phyloP scores from a whole-genome alignment of 2,113 vertebrate species.

The Catharus minimus region DNA sequence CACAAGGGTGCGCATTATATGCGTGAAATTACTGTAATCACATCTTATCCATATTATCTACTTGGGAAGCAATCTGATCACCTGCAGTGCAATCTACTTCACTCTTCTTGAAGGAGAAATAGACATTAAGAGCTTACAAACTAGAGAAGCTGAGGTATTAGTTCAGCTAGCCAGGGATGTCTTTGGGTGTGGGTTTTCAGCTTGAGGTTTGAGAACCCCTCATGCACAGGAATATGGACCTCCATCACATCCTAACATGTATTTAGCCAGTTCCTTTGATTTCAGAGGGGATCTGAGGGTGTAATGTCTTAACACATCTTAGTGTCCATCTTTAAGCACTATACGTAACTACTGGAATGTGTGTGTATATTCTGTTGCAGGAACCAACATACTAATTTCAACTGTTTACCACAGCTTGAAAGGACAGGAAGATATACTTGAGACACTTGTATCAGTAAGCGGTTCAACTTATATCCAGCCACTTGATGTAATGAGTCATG shows the following conservation, averaged over 20 bases:
- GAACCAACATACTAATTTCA: accelerated
- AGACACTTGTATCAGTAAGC: not conserved
- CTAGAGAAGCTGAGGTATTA: not conserved
- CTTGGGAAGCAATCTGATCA: not conserved
- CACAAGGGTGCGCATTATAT: too few species aligned
- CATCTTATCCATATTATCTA: not conserved
- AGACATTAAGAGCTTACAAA: not conserved
- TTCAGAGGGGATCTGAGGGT: not conserved
- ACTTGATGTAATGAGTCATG: not conserved
- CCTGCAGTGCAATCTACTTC: not conserved
- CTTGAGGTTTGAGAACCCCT: not conserved
- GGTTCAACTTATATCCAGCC: not conserved
- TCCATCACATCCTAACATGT: not conserved
- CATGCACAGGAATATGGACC: not conserved
- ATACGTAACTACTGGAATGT: not conserved
- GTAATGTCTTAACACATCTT: not conserved
- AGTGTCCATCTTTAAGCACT: not conserved
- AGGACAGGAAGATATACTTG: not conserved
- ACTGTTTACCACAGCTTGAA: not conserved
- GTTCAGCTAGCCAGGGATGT: not conserved
- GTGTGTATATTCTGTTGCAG: not conserved
- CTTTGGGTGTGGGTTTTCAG: not conserved
- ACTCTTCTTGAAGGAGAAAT: not conserved
- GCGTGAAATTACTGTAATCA: not conserved
- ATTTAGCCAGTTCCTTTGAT: not conserved